Conservation (phyloP, 1,140 invertebrate genomes). For the Drosophila bocqueti region DNA sequence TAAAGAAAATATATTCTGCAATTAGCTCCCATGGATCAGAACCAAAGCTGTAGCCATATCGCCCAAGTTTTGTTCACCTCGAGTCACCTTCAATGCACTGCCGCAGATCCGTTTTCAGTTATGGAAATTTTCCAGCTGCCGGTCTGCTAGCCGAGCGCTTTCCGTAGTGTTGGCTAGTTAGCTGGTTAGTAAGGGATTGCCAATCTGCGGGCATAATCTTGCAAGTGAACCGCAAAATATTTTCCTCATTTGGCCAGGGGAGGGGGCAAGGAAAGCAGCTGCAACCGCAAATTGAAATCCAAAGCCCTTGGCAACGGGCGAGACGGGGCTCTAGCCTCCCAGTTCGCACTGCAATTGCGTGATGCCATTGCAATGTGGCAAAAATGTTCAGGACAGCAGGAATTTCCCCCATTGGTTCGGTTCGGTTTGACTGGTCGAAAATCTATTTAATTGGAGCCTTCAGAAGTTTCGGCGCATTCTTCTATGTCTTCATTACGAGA, state of each 20-base stretch:
- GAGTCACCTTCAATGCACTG: constrained; percentile 27
- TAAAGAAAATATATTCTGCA: constrained; percentile 1
- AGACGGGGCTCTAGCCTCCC: constrained; percentile 11
- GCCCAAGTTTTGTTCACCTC: constrained; percentile 8
- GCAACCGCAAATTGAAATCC: constrained; percentile 62
- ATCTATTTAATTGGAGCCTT: constrained; percentile 38
- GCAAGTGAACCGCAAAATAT: constrained; percentile 71
- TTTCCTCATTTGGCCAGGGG: constrained; percentile 44
- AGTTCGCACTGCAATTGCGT: constrained; percentile 29
- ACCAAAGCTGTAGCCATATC: background rate
- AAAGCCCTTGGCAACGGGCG: constrained; percentile 47
- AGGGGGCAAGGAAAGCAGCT: constrained; percentile 37
- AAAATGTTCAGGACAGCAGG: constrained; percentile 18
- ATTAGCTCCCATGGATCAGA: background rate
- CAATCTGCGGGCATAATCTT: constrained; percentile 70
- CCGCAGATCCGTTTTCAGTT: constrained; percentile 37
- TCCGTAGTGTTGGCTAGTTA: constrained; percentile 7
- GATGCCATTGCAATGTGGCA: constrained; percentile 41
- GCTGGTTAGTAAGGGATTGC: constrained; percentile 24
- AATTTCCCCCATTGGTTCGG: constrained; percentile 5
- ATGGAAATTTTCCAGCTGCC: constrained; percentile 40
- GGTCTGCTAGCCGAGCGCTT: background rate
- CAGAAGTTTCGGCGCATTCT: constrained; percentile 20
- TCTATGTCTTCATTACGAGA: constrained; percentile 37
- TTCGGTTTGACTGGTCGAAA: constrained; percentile 17